Conservation (phyloP, 2,113 vertebrate species). For the Etheostoma spectabile region DNA sequence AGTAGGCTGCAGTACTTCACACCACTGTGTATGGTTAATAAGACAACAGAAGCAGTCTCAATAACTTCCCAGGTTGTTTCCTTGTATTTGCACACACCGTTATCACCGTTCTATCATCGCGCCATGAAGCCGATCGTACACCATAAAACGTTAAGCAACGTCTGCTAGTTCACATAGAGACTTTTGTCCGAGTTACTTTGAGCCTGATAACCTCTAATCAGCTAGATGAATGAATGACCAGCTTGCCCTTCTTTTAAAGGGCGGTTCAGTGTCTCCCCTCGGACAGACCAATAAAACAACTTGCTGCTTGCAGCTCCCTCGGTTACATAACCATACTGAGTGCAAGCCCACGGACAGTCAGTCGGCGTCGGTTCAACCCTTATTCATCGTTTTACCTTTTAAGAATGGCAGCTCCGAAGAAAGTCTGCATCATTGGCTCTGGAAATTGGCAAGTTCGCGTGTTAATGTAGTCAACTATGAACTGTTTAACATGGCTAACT, state of each 20-base stretch:
- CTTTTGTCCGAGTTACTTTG: constrained; percentile 49
- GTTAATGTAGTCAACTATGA: neutral
- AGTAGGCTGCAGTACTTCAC: too few relatives aligned
- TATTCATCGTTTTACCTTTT: neutral
- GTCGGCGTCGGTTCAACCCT: neutral
- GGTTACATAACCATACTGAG: constrained; percentile 58
- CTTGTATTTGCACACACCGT: neutral
- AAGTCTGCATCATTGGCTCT: constrained; percentile 94
- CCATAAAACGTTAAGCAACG: neutral
- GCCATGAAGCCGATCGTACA: too few relatives aligned
- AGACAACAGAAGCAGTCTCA: neutral
- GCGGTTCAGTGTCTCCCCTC: constrained; percentile 61
- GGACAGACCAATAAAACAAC: constrained; percentile 67
- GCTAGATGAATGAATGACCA: constrained; percentile 23
- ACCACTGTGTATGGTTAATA: too few relatives aligned
- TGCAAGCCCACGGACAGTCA: constrained; percentile 20
- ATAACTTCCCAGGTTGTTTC: neutral
- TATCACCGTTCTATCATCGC: neutral
- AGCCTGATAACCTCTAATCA: constrained; percentile 37
- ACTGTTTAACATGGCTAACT: neutral
- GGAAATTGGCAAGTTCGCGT: constrained; percentile 92
- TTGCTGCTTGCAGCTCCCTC: neutral
- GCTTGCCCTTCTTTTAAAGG: constrained; percentile 23
- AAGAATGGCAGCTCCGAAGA: constrained; percentile 84
- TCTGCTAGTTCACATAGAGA: constrained; percentile 2